Evolutionary conservation across 2,113 vertebrate species (phyloP).

Genomic region (Etia nguti): DNA sequence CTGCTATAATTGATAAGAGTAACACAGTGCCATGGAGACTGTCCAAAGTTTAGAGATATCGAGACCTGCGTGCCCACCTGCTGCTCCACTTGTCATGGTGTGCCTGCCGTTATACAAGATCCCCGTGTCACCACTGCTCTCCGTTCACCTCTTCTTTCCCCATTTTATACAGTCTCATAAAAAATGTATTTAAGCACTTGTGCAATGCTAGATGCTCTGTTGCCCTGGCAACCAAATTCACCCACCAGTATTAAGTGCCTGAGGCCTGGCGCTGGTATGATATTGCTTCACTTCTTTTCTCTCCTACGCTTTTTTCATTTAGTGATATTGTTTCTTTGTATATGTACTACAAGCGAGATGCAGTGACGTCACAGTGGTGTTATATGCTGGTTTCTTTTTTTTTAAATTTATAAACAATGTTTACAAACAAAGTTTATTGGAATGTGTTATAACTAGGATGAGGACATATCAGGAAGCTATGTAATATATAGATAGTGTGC

Average conservation of each 20-base stretch:
- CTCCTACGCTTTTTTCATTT: conserved; percentile 44
- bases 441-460: neutral
- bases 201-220: conserved; percentile 69
- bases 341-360: neutral
- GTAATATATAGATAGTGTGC: neutral
- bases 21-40: neutral
- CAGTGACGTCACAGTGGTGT: neutral
- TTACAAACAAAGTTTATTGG: conserved; percentile 6
- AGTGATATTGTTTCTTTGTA: conserved; percentile 28
- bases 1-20: neutral
- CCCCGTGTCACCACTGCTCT: conserved; percentile 39
- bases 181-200: conserved; percentile 70
- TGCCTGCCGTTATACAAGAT: conserved; percentile 44
- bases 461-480: neutral
- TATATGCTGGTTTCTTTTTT: neutral
- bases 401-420: conserved; percentile 24
- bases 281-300: conserved; percentile 64
- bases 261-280: conserved; percentile 45
- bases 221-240: conserved; percentile 77
- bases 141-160: conserved; percentile 39
- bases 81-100: neutral
- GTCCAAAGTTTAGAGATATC: neutral
- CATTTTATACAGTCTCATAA: conserved; percentile 74
- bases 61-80: neutral
- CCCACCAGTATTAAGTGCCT: conserved; percentile 64